Conservation (phyloP, 2,888 invertebrate genomes). For the Rhingia campestris region DNA sequence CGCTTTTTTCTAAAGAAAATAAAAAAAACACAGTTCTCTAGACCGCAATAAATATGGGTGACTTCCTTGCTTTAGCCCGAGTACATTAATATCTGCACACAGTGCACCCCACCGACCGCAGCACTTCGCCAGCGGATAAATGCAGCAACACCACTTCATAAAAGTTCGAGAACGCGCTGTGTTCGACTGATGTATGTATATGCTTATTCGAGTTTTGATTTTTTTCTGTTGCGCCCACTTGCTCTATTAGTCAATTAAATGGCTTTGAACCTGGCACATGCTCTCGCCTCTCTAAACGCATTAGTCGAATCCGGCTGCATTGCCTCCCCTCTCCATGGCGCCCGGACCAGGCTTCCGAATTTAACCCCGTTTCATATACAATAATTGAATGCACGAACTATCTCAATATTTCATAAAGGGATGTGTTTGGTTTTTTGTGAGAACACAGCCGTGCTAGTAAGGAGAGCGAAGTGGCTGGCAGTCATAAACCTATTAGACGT, state of each 20-base stretch:
- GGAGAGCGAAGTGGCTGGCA: constrained; percentile 27
- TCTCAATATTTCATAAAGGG: constrained; percentile 64
- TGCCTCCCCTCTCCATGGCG: constrained; percentile 1
- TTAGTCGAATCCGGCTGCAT: constrained; percentile 43
- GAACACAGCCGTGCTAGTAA: background rate
- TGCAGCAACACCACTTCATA: constrained; percentile 48
- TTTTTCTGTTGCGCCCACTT: constrained; percentile 5
- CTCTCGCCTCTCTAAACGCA: constrained; percentile 36
- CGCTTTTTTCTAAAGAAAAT: background rate
- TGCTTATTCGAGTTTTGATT: constrained; percentile 10
- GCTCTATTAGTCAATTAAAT: constrained; percentile 69
- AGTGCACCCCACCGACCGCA: constrained; percentile 7
- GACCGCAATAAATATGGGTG: constrained; percentile 60
- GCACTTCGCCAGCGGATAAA: constrained; percentile 35
- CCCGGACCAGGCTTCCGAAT: constrained; percentile 21
- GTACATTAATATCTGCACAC: constrained; percentile 42
- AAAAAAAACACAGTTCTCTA: constrained; percentile 19
- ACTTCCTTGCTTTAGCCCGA: constrained; percentile 46
- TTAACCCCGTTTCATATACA: constrained; percentile 48
- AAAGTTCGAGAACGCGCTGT: constrained; percentile 28
- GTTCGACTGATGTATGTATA: constrained; percentile 37
- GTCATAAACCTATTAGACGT: constrained; percentile 57
- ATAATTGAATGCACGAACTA: constrained; percentile 64
- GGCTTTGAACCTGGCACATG: constrained; percentile 55
- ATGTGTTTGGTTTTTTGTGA: constrained; percentile 18